phyloP scores from a whole-genome alignment of 2,797 vertebrate genomes.

The Sebastes miniatus region DNA sequence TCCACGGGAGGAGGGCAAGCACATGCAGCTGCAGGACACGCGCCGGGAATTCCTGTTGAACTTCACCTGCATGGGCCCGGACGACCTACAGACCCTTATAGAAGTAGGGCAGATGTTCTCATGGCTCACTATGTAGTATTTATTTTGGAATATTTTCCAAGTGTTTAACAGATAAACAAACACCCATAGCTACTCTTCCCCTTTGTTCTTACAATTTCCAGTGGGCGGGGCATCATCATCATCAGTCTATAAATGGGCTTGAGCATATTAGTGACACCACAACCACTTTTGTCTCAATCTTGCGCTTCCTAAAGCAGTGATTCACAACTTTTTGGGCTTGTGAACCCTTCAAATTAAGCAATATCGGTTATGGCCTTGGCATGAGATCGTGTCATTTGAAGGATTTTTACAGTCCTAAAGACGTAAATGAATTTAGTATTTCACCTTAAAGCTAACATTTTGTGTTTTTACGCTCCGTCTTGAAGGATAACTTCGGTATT shows the following conservation, averaged over 20 bases:
- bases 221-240: background rate
- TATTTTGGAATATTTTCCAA: background rate
- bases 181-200: background rate
- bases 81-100: slow-evolving; percentile 81
- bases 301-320: background rate
- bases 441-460: no score
- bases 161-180: background rate
- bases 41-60: slow-evolving; percentile 79
- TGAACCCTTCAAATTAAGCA: background rate
- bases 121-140: background rate
- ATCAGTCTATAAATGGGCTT: background rate
- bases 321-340: background rate
- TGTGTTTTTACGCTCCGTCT: no score
- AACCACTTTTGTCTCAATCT: background rate
- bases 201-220: background rate
- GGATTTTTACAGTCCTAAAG: background rate
- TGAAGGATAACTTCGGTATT: no score
- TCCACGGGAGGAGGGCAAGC: slow-evolving; percentile 77
- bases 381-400: background rate
- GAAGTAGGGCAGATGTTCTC: slow-evolving; percentile 74
- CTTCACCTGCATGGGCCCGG: slow-evolving; percentile 81
- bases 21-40: slow-evolving; percentile 64
- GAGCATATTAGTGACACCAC: background rate
- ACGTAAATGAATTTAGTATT: background rate
- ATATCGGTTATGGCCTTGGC: background rate